Conservation (phyloP, 2,888 invertebrate genomes). For the Pelosia muscerda region DNA sequence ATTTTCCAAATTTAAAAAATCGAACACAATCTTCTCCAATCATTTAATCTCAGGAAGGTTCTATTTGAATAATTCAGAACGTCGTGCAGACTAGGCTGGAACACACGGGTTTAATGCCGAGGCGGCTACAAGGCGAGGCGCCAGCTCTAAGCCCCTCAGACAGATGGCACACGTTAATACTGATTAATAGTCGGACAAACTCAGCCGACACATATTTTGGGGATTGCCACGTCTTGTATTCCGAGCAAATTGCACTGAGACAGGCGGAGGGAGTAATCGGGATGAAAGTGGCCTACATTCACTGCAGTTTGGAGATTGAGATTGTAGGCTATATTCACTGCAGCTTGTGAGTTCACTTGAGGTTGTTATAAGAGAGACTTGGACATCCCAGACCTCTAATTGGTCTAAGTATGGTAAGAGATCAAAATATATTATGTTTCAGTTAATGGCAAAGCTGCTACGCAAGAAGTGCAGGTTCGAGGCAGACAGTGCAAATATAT, state of each 20-base stretch:
- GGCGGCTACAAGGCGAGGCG: conserved; percentile 37
- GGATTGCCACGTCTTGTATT: conserved; percentile 48
- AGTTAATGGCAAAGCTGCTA: too few relatives aligned
- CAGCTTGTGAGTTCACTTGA: too few relatives aligned
- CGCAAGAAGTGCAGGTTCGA: too few relatives aligned
- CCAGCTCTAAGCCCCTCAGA: conserved; percentile 51
- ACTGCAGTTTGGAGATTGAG: neutral
- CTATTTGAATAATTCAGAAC: conserved; percentile 48
- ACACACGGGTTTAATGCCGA: conserved; percentile 37
- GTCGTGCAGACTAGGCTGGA: conserved; percentile 30
- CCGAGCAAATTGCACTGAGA: conserved; percentile 44
- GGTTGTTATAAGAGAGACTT: neutral
- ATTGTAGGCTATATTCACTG: neutral
- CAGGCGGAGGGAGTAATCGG: neutral
- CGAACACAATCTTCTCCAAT: conserved; percentile 2
- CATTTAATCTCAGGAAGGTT: conserved; percentile 18
- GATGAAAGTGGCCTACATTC: neutral
- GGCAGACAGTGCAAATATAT: too few relatives aligned
- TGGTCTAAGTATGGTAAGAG: too few relatives aligned
- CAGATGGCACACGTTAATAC: conserved; percentile 56
- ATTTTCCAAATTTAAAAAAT: neutral
- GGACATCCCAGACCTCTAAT: too few relatives aligned
- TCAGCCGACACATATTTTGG: conserved; percentile 55
- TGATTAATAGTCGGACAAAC: conserved; percentile 57
- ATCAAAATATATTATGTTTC: too few relatives aligned